These are phyloP conservation scores for Drosophila differens DNA, from an alignment of 2,888 invertebrate species.

Conservation along the genomic window DNA sequence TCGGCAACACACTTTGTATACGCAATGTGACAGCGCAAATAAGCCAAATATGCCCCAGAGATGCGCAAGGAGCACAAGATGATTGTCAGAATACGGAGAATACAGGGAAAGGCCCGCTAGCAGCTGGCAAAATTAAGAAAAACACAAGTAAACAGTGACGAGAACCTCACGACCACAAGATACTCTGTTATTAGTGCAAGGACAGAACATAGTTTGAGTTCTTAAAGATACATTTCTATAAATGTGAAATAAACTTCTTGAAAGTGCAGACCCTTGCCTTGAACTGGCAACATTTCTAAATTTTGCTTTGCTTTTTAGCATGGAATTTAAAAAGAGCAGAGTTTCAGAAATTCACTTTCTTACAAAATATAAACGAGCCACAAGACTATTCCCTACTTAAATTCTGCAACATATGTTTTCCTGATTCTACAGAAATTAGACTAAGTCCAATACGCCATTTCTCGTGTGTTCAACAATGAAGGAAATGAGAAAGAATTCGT, in stretches of 20 bases:
- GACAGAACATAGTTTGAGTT: not conserved
- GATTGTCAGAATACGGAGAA: conserved; percentile 12
- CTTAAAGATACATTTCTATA: not conserved
- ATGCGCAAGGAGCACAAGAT: conserved; percentile 22
- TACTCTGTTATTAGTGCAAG: not conserved
- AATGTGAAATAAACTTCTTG: not conserved
- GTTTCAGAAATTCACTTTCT: not conserved
- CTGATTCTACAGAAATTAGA: not conserved
- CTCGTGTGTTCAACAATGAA: not conserved
- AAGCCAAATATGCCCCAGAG: conserved; percentile 55
- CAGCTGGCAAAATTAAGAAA: conserved; percentile 42
- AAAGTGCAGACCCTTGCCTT: not conserved
- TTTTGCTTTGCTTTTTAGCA: no score
- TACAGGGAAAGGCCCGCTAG: conserved; percentile 1
- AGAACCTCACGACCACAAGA: not conserved
- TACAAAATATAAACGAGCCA: not conserved
- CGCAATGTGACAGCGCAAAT: conserved; percentile 11
- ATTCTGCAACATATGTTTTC: not conserved
- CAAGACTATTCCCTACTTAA: not conserved
- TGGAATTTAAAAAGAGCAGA: not conserved
- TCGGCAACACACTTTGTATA: conserved; percentile 24
- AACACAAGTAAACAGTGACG: not conserved
- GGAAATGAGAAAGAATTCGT: conserved; percentile 19
- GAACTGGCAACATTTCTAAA: not conserved
- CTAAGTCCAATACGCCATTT: not conserved